phyloP scores from a whole-genome alignment of 2,888 invertebrate species.

The Eueremaeus valkanovi region DNA sequence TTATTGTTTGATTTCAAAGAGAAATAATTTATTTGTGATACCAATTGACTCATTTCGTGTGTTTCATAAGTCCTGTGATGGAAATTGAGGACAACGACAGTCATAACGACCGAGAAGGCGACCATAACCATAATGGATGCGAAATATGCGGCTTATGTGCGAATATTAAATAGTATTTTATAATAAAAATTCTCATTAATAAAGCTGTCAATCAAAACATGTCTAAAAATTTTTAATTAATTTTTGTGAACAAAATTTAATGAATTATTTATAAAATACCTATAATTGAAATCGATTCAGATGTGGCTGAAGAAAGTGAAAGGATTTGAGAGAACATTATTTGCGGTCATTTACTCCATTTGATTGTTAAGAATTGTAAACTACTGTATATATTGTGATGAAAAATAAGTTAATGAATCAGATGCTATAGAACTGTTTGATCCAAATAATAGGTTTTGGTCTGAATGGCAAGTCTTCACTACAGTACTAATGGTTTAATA shows the following conservation, averaged over 20 bases:
- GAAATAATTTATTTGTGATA: too few relatives aligned
- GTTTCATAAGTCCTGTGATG: constrained; percentile 95
- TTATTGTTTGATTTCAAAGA: too few relatives aligned
- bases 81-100: constrained; percentile 94
- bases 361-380: too few relatives aligned
- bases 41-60: constrained; percentile 96
- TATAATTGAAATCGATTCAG: constrained; percentile 98
- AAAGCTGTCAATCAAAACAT: background rate
- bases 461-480: too few relatives aligned
- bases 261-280: constrained; percentile 51
- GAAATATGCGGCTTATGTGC: constrained; percentile 72
- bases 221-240: too few relatives aligned
- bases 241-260: background rate
- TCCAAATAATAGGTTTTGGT: too few relatives aligned
- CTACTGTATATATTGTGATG: too few relatives aligned
- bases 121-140: constrained; percentile 99
- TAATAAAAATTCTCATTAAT: background rate
- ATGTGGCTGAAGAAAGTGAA: constrained; percentile 63
- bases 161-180: background rate
- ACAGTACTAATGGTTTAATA: too few relatives aligned
- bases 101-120: constrained; percentile 94
- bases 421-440: too few relatives aligned
- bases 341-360: too few relatives aligned
- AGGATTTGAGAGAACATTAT: too few relatives aligned
- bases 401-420: too few relatives aligned